Evolutionary conservation across 2,113 vertebrate genomes (phyloP).

Genomic region (Lepidiolamprologus cunningtoni): DNA sequence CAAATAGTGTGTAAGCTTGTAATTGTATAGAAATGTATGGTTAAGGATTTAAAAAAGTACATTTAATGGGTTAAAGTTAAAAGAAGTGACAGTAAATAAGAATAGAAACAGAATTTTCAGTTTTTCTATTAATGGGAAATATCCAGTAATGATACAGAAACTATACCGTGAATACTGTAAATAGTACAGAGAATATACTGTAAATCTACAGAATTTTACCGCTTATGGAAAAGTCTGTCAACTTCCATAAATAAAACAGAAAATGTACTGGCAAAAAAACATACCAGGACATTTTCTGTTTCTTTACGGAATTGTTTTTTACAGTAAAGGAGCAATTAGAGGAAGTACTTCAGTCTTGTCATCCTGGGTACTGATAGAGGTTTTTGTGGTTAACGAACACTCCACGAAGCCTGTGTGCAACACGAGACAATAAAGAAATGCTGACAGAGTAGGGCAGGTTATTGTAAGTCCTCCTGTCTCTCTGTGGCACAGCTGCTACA

Average conservation of each 20-base stretch:
- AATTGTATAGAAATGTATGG: background rate
- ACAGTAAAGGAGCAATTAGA: background rate
- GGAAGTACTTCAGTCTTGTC: background rate
- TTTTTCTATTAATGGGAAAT: background rate
- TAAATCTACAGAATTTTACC: background rate
- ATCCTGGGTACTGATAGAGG: background rate
- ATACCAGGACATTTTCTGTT: background rate
- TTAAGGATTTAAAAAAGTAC: background rate
- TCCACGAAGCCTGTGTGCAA: background rate
- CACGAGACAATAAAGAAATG: background rate
- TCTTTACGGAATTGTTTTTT: background rate
- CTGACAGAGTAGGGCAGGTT: background rate
- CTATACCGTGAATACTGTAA: rapidly evolving
- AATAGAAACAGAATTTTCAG: background rate
- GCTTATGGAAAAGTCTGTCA: background rate
- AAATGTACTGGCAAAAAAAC: background rate
- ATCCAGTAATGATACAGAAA: background rate
- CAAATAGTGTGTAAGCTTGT: background rate
- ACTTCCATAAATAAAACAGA: background rate
- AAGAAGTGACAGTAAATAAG: background rate
- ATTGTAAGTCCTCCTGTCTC: background rate
- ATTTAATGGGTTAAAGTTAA: background rate
- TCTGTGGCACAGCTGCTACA: background rate
- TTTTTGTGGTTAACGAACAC: background rate
- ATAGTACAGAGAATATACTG: background rate